Base-by-base conservation (phyloP, 2,797 vertebrate species). In the Podarcis lilfordi region DNA sequence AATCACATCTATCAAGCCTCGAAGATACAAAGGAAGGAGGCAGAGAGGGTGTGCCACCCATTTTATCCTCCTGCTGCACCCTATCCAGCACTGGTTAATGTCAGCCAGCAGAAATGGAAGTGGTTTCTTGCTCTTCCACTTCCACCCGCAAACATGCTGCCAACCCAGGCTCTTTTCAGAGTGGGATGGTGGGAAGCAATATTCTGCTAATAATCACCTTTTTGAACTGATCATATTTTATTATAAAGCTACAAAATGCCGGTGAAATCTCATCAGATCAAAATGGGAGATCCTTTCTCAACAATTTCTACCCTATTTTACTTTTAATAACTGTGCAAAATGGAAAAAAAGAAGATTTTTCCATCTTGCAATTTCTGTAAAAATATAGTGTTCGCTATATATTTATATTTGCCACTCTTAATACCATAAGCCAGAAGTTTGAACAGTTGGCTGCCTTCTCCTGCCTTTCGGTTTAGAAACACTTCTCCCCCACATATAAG, bases 301-400 rank as follows among this genome's bases (percentile, higher is more conserved):
- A 55, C 1, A 13, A 55, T 55, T 55, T 0, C 50, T 21, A 61
- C 59, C 59, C 59, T 61, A 61, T 61, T 15, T 71, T 32, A 32
- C 69, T 15, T 71, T 32, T 71, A 5, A 13, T 17, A n/a, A 71
- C 5, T 32, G 29, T 10, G 69, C 11, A 8, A 71, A 71, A 71
- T n/a, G 27, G 27, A n/a, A 15, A 59, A 61, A 71, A 71, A 13
- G 4, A 4, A 32, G 11, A 29, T 23, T 9, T 75, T 79, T 88
- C 74, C 2, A 78, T 77, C 8, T 64, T 55, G 45, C 32, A 25
- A 71, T 82, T 10, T 86, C 13, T 3, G 86, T 92, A 91, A 89
- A 94, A 91, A 84, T 79, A 84, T 72, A 86, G 7, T 88, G 84
- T 66, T 8, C 82, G 55, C 78, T 83, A 21, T 79, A 68, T 2